Conservation (phyloP, 2,113 vertebrate species). For the Charadrius vociferus region DNA sequence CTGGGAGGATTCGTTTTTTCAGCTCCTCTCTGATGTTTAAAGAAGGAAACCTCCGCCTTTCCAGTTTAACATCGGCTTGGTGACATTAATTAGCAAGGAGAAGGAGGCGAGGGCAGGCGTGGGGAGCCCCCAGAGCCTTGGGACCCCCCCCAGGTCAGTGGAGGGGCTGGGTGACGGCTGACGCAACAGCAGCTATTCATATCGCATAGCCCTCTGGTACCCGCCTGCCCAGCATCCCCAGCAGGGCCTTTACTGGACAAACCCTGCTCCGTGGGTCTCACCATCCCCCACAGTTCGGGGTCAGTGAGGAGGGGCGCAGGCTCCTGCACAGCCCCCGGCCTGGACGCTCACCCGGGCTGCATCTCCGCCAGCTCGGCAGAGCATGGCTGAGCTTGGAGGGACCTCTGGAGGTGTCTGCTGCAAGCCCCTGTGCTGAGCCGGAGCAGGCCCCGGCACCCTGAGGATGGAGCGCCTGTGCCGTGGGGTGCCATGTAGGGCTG, state of each 20-base stretch:
- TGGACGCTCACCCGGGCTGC: background rate
- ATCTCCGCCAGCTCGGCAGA: background rate
- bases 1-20: background rate
- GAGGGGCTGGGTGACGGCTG: background rate
- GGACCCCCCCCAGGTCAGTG: accelerated
- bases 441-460: background rate
- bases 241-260: accelerated
- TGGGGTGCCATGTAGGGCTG: background rate
- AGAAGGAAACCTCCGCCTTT: background rate
- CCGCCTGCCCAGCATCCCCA: accelerated
- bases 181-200: accelerated
- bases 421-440: background rate
- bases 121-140: background rate
- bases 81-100: background rate
- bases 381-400: slow-evolving; percentile 48
- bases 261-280: background rate
- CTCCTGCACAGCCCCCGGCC: background rate
- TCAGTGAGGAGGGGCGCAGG: accelerated
- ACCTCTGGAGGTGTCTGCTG: slow-evolving; percentile 52
- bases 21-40: background rate
- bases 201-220: background rate
- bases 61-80: background rate
- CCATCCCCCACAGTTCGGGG: accelerated
- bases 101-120: accelerated
- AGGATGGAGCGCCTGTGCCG: accelerated